Percentiles rank a stretch among this genome's conserved stretches.
These are phyloP conservation scores for Aselliscus stoliczkanus DNA, from an alignment of 2,797 vertebrate genomes.

Conservation along the genomic window DNA sequence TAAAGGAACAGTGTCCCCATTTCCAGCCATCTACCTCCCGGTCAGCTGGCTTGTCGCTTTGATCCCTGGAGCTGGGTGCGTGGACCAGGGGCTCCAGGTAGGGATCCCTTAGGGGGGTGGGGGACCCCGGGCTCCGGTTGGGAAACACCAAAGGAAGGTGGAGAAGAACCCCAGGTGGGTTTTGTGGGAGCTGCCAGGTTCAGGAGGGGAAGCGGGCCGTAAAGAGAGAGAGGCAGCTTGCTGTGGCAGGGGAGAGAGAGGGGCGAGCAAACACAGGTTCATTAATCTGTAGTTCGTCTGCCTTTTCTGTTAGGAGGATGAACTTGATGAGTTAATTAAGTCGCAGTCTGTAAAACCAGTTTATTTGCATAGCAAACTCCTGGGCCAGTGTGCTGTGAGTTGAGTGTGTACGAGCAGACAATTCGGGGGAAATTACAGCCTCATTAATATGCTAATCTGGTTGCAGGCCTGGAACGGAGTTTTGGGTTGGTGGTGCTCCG, in stretches of 20 bases:
- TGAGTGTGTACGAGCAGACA: conserved; percentile 83
- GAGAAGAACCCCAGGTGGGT: not conserved
- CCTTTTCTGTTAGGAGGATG: conserved; percentile 87
- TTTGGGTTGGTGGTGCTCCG: conserved; percentile 85
- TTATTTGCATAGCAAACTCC: conserved; percentile 90
- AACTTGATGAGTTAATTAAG: conserved; percentile 91
- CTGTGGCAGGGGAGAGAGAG: conserved; percentile 56
- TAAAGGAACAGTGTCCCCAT: conserved; percentile 70
- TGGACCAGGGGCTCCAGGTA: not conserved
- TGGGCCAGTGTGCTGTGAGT: conserved; percentile 86
- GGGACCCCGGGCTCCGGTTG: not conserved
- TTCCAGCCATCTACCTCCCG: conserved; percentile 64
- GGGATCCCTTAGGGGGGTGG: not conserved
- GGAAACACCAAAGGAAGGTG: not conserved
- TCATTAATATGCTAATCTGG: conserved; percentile 92
- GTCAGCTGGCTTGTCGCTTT: conserved; percentile 35
- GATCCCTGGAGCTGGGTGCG: not conserved
- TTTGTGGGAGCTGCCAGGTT: not conserved
- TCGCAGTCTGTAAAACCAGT: conserved; percentile 88
- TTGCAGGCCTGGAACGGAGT: conserved; percentile 87
- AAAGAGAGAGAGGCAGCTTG: conserved; percentile 42
- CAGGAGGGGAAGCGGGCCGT: not conserved
- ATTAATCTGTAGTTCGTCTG: conserved; percentile 88
- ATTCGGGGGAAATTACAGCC: conserved; percentile 88
- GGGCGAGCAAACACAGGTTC: conserved; percentile 84